Evolutionary conservation across 2,888 invertebrate species (phyloP), one percentile per base, ranked within the genome.

Genomic region (Matsumyia berberina): DNA sequence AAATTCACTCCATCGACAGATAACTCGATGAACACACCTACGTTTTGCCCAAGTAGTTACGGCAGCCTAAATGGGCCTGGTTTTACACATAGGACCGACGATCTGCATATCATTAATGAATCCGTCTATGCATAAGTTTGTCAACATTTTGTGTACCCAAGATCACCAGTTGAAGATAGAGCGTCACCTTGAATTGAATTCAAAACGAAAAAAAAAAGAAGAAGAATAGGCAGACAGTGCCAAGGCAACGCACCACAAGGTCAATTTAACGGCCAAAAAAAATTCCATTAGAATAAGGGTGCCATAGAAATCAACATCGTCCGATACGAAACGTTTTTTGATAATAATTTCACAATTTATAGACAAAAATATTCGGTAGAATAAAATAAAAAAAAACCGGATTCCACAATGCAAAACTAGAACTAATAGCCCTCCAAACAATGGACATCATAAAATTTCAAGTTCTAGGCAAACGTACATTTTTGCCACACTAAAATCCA

Each of bases 341-440:
- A 49, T 49, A 11, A 1, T 6, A 24, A 42, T 42, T 11, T 42
- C 42, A 15, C 58, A 12, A 15, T 24, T 39, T 24, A 29, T 39
- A 39, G 58, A 19, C 39, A n/a, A 51, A 51, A 51, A 8, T 19
- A 31, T 7, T 46, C 2, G 9, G 9, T 19, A 46, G 5, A 4
- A 3, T 31, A n/a, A n/a, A n/a, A n/a, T n/a, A n/a, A n/a, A 19
- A 17, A n/a, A 57, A 58, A 60, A 60, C 60, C 60, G 15, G 60
- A 42, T 60, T 58, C 24, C 24, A 24, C 24, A n/a, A n/a, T n/a
- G 24, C 24, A 9, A 42, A 42, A 60, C 42, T 29, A 60, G 60
- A 58, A 58, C 58, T 39, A 6, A 6, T 2, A 37, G 17, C 35
- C 37, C 37, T 15, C 17, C 35, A 37, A 39, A 58, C 24, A 24